These are phyloP conservation scores for Microplitis deprimator DNA, from an alignment of 2,888 invertebrate species.

Conservation along the genomic window DNA sequence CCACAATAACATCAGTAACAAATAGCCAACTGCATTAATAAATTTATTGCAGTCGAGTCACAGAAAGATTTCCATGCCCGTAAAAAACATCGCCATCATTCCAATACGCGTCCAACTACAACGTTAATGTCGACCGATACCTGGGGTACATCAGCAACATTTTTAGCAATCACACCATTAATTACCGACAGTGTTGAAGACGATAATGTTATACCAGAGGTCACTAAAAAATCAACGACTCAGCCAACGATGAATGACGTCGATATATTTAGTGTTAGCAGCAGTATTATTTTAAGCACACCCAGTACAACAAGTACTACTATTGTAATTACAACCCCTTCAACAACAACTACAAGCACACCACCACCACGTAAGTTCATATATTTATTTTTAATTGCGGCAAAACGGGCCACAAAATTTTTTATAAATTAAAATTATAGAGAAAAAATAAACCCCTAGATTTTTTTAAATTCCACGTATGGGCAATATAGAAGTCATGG, in stretches of 20 bases:
- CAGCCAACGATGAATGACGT: conserved; percentile 57
- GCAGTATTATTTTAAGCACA: conserved; percentile 60
- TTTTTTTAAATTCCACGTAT: too few relatives aligned
- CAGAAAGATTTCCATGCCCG: conserved; percentile 88
- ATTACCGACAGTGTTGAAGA: conserved; percentile 59
- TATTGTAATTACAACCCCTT: conserved; percentile 64
- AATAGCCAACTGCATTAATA: not conserved
- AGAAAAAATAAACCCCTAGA: too few relatives aligned
- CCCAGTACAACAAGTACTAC: conserved; percentile 71
- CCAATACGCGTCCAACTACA: conserved; percentile 50
- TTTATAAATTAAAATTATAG: too few relatives aligned
- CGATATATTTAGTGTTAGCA: conserved; percentile 62
- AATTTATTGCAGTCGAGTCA: conserved; percentile 81
- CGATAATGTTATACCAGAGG: conserved; percentile 67
- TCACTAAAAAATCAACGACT: conserved; percentile 61
- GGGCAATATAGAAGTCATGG: too few relatives aligned
- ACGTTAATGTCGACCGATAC: conserved; percentile 72
- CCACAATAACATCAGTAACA: not conserved
- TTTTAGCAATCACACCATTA: conserved; percentile 62
- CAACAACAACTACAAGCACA: conserved; percentile 68
- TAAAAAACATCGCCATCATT: conserved; percentile 65
- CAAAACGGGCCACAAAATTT: too few relatives aligned
- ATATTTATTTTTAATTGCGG: not conserved
- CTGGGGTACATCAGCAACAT: conserved; percentile 72
- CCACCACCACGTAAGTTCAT: conserved; percentile 71